phyloP scores from a whole-genome alignment of 2,888 invertebrate species.

The Xestoiulus laeticollis region DNA sequence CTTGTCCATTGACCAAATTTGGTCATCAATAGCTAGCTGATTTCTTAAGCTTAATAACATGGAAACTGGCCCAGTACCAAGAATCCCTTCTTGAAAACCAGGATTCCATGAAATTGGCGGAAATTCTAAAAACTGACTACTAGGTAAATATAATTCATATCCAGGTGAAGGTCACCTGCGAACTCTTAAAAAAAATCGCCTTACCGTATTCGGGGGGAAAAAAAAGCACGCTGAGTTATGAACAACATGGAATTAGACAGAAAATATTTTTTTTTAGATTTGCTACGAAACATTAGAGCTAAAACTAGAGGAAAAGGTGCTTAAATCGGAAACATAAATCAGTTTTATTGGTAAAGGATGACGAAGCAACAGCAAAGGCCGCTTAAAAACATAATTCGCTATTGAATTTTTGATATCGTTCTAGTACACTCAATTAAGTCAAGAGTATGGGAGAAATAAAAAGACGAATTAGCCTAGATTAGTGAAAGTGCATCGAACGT shows the following conservation, averaged over 20 bases:
- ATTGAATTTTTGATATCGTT: neutral
- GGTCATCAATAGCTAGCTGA: no score
- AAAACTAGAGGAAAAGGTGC: neutral
- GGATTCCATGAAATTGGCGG: neutral
- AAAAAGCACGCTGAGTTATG: neutral
- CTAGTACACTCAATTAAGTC: neutral
- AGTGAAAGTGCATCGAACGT: neutral
- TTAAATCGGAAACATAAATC: constrained; percentile 20
- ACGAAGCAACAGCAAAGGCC: constrained; percentile 26
- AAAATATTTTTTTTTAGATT: neutral
- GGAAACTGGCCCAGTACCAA: no score
- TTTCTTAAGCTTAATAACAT: no score
- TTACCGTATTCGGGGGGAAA: neutral
- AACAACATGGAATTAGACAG: neutral
- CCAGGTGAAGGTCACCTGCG: neutral
- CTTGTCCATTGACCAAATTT: no score
- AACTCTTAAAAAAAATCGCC: neutral
- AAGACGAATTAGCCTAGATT: neutral
- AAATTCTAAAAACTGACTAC: neutral
- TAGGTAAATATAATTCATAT: neutral
- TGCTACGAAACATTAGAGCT: neutral
- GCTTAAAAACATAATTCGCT: neutral
- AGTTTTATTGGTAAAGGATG: constrained; percentile 18
- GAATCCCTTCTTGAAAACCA: neutral
- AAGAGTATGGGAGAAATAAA: neutral